Base-by-base conservation (phyloP, 1,140 invertebrate species). In the Ips nitidus region DNA sequence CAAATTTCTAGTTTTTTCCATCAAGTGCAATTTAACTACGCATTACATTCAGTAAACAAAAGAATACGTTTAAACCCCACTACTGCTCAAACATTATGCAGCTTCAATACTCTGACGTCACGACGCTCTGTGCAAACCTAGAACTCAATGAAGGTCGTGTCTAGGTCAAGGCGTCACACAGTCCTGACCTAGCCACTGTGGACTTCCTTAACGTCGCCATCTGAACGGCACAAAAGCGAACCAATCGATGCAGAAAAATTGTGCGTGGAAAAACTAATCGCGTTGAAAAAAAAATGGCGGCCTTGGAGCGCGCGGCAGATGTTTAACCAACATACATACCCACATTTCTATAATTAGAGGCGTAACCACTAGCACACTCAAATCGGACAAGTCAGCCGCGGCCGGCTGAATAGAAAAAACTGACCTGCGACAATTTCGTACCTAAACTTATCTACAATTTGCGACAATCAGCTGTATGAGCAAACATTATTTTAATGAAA, bases 391-490 rank as follows among this genome's bases (percentile, higher is more conserved):
- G 62, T 36, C 62, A 41, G 50, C 47, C 60, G 47, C 42, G 45
- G 62, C 38, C 62, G 62, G 37, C 52, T 57, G 55, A 66, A 66
- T 66, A 66, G 64, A 50, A 47, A 66, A 66, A 57, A 66, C 64
- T 66, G 64, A 66, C 64, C 64, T 66, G 53, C 52, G 64, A 37
- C 53, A 66, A 66, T 7, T 5, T 47, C n/a, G 52, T 39, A 66
- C 36, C 64, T 55, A 53, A 53, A 55, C 40, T 64, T 64, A 64
- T 64, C 50, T 41, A 41, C 39, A 55, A 42, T 64, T 64, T 64
- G 62, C 62, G 37, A 50, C 42, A 57, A 57, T 66, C 41, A 66
- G 52, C 62, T 61, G 50, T 53, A 6, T 53, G 52, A 55, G 42
- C 52, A 42, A 43, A 45, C 22, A 45, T 37, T 8, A 61, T 38